Evolutionary conservation across 2,113 vertebrate genomes (phyloP).

Genomic region (Pristiophorus japonicus): DNA sequence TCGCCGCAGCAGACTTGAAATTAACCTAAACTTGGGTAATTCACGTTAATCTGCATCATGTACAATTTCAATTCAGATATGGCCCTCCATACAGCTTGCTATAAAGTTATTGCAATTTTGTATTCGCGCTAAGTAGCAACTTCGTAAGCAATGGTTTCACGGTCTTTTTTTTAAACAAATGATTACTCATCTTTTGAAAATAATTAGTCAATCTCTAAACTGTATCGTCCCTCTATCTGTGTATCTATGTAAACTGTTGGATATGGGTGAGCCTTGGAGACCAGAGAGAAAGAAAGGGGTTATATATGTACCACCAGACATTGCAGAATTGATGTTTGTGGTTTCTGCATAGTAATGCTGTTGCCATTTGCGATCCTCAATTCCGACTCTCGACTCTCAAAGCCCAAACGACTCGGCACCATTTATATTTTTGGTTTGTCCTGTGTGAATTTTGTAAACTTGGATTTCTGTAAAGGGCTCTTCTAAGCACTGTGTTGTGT

Average conservation of each 20-base stretch:
- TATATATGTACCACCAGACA: too few relatives aligned
- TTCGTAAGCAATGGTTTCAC: neutral
- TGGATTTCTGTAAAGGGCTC: neutral
- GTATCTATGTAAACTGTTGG: neutral
- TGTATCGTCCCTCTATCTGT: neutral
- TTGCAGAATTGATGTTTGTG: too few relatives aligned
- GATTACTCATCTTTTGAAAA: neutral
- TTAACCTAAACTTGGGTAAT: neutral
- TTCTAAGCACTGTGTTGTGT: neutral
- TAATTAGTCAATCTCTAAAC: neutral
- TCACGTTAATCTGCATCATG: neutral
- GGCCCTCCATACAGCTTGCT: neutral
- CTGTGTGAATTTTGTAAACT: neutral
- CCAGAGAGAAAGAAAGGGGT: too few relatives aligned
- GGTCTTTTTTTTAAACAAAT: neutral
- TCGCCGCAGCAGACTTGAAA: neutral
- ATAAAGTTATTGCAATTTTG: neutral
- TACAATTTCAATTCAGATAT: neutral
- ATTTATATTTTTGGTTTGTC: neutral
- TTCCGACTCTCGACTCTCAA: too few relatives aligned
- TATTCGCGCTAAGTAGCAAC: neutral
- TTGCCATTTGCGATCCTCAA: too few relatives aligned
- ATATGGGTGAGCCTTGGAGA: too few relatives aligned
- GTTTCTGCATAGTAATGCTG: too few relatives aligned
- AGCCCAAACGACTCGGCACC: too few relatives aligned